Conservation (phyloP, 2,797 vertebrate species). For the Tamandua tetradactyla region DNA sequence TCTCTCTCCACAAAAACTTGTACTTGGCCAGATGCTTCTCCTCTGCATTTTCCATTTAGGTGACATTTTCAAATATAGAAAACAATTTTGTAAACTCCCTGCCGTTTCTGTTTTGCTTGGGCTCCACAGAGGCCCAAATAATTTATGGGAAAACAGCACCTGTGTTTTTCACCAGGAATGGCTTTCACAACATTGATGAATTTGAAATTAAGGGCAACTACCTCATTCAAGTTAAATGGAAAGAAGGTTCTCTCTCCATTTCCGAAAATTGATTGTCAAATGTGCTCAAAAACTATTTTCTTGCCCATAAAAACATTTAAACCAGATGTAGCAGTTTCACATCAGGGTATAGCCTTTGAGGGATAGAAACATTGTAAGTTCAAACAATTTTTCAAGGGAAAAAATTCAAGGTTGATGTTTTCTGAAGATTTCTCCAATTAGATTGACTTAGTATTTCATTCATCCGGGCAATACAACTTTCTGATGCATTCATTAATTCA, state of each 20-base stretch:
- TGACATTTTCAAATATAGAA: conserved; percentile 79
- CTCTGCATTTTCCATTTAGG: conserved; percentile 75
- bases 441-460: background rate
- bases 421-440: background rate
- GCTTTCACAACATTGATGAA: conserved; percentile 72
- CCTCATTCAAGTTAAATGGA: conserved; percentile 72
- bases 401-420: background rate
- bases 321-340: conserved; percentile 38
- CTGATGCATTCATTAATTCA: background rate
- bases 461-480: background rate
- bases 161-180: conserved; percentile 69
- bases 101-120: conserved; percentile 65
- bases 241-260: conserved; percentile 66
- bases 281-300: conserved; percentile 61
- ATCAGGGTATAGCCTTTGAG: background rate
- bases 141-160: conserved; percentile 79
- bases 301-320: conserved; percentile 50
- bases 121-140: conserved; percentile 51
- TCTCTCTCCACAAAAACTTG: background rate
- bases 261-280: conserved; percentile 62
- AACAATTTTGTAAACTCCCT: conserved; percentile 77
- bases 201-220: conserved; percentile 77
- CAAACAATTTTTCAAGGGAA: background rate
- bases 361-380: background rate
- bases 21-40: conserved; percentile 51